phyloP scores from a whole-genome alignment of 2,797 vertebrate genomes.

The Zalophus californianus region DNA sequence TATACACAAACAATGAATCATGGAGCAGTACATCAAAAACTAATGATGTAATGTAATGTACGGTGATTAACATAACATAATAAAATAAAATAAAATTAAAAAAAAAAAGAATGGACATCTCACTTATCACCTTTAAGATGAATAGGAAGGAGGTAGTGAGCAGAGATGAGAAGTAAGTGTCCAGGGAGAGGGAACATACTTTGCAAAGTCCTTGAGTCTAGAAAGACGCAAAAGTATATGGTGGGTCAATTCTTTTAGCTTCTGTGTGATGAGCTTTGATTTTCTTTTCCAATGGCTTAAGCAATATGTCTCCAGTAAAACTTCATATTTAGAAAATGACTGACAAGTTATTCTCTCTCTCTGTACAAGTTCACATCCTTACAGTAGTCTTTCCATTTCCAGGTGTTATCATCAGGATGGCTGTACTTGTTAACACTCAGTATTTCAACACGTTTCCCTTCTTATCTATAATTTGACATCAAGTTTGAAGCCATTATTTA shows the following conservation, averaged over 20 bases:
- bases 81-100: no score
- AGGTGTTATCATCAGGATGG: not conserved
- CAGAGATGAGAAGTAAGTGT: not conserved
- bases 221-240: not conserved
- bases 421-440: not conserved
- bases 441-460: conserved; percentile 5
- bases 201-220: not conserved
- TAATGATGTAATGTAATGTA: no score
- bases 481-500: conserved; percentile 14
- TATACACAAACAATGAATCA: no score
- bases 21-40: no score
- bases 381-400: not conserved
- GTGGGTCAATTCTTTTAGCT: not conserved
- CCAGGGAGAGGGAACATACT: not conserved
- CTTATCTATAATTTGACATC: conserved; percentile 1
- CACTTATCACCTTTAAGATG: not conserved
- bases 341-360: not conserved
- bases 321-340: not conserved
- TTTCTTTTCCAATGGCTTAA: conserved; percentile 6
- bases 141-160: not conserved
- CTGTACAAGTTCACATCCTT: not conserved
- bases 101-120: not conserved
- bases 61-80: no score
- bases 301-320: not conserved
- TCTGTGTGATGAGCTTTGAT: not conserved